Percentiles rank a stretch among this genome's conserved stretches.
phyloP scores from a whole-genome alignment of 2,797 vertebrate genomes.

The Pterois miles region DNA sequence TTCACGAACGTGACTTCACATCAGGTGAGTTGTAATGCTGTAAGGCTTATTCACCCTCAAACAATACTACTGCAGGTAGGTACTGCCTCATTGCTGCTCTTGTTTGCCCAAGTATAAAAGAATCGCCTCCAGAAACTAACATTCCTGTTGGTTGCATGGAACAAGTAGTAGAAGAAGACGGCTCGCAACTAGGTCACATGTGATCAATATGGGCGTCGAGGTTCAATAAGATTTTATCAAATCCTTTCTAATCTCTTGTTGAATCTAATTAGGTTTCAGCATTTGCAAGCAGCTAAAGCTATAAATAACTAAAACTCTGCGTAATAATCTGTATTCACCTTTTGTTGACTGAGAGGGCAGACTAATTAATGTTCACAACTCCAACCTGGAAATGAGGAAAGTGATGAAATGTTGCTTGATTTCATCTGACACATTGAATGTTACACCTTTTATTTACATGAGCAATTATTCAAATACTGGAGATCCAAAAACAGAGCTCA shows the following conservation, averaged over 20 bases:
- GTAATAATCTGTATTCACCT: constrained; percentile 20
- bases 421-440: constrained; percentile 3
- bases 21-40: background rate
- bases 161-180: background rate
- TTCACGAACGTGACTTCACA: background rate
- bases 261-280: background rate
- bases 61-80: background rate
- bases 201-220: background rate
- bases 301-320: background rate
- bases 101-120: background rate
- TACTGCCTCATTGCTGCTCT: background rate
- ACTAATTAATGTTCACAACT: constrained; percentile 29
- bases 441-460: background rate
- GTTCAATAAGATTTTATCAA: background rate
- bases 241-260: background rate
- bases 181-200: background rate
- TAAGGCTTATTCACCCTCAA: background rate
- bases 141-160: background rate
- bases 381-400: constrained; percentile 6
- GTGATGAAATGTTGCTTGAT: background rate
- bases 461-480: background rate
- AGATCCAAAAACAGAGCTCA: background rate
- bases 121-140: background rate
- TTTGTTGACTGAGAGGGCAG: constrained; percentile 22
- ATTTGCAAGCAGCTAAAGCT: background rate